Base-by-base conservation (phyloP, 1,140 invertebrate genomes). In the Neelides sp. region DNA sequence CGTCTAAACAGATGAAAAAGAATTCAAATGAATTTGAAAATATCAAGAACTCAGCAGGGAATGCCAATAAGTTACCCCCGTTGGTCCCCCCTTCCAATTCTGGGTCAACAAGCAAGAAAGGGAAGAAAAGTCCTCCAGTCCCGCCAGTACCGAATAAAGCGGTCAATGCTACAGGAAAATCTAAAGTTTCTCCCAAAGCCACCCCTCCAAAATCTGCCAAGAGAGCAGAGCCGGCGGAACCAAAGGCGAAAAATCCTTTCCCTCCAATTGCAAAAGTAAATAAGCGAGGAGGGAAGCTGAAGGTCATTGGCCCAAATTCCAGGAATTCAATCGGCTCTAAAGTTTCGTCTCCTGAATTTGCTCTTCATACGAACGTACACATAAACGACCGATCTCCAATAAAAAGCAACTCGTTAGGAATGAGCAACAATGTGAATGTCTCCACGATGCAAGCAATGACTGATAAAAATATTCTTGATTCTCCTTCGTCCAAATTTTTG, bases 1-100 rank as follows among this genome's bases (percentile, higher is more conserved):
- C 48, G 45, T 63, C 63, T 22, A 60, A 62, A 43, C 35, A 47
- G 10, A 54, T 58, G 53, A 51, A 42, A 24, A 52, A 54, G 17
- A 41, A 17, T 13, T 19, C 28, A 10, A 43, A 50, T 41, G 32
- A 26, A 20, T 30, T 37, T 20, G 42, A 52, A 26, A 40, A 48
- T 24, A 35, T 57, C 13, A 54, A 60, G 26, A 50, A 52, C 35
- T 44, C 50, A 5, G 44, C 22, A 13, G n/a, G n/a, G n/a, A n/a
- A n/a, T n/a, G n/a, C n/a, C n/a, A n/a, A n/a, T 32, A 5, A 32
- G n/a, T 8, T 32, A 5, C 28, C n/a, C 7, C 7, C n/a, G n/a
- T 32, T 32, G 28, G 28, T 8, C 28, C 7, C 7, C 28, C 7
- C 7, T 8, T 32, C n/a, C 28, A 5, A 32, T 8, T 32, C 28